Percentiles rank a stretch among this genome's conserved stretches.
phyloP scores from a whole-genome alignment of 2,797 vertebrate species.

The Choloepus didactylus region DNA sequence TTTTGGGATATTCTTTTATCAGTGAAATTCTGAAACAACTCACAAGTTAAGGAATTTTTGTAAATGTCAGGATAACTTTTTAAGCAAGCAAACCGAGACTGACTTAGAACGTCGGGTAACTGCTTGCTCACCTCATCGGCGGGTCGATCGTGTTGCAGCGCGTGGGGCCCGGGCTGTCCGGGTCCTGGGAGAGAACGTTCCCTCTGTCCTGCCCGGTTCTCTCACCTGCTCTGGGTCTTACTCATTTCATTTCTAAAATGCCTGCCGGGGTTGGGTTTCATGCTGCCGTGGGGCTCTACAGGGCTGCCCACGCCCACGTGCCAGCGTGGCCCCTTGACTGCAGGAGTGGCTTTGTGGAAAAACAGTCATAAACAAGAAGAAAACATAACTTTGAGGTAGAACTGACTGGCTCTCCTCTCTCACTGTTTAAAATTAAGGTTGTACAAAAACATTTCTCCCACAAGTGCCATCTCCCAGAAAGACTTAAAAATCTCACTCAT shows the following conservation, averaged over 20 bases:
- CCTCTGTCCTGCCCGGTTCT: too few species aligned
- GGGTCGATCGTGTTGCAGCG: fast-evolving
- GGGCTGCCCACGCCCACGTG: too few species aligned
- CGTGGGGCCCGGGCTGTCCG: fast-evolving
- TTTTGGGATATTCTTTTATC: not conserved
- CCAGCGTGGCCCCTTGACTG: too few species aligned
- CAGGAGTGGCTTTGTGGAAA: fast-evolving
- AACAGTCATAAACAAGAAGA: fast-evolving
- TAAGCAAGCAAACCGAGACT: fast-evolving
- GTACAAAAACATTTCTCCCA: not conserved
- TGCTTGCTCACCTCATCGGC: fast-evolving
- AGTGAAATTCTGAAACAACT: not conserved
- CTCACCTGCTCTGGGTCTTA: too few species aligned
- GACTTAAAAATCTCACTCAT: not conserved
- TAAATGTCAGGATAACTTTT: not conserved
- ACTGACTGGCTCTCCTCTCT: not conserved
- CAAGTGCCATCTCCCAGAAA: not conserved
- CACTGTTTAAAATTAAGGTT: not conserved
- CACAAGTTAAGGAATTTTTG: not conserved
- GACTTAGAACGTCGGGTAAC: not conserved
- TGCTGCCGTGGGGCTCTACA: too few species aligned
- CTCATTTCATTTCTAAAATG: too few species aligned
- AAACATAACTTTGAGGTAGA: fast-evolving
- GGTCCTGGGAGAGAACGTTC: too few species aligned
- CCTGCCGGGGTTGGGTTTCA: too few species aligned